Evolutionary conservation across 2,113 vertebrate genomes (phyloP), one percentile per base, ranked within the genome.

Genomic region (Bujurquina vittata): DNA sequence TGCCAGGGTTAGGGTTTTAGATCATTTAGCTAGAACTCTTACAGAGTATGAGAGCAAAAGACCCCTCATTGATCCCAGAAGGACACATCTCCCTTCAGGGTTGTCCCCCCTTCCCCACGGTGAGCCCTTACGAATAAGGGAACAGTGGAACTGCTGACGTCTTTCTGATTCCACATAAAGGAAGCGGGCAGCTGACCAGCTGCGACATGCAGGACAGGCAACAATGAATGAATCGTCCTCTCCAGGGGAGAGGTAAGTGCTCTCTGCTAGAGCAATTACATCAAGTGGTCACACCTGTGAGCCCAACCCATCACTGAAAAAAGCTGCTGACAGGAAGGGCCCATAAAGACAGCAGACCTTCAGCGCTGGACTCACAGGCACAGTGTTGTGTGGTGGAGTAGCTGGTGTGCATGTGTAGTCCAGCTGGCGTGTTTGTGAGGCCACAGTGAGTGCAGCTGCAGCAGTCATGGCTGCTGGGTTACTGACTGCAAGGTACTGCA

Each of bases 241-340:
- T 43, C 22, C 54, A 55, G 77, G 29, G 14, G 56, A 67, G 8
- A 35, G 33, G 37, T 62, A 10, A 61, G 56, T 5, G 1, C 17
- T 26, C 1, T 73, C 22, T 35, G 54, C 60, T 35, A 10, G 22
- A 43, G 6, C 77, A 67, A 75, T 79, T 77, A 77, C 23, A 74
- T 20, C 29, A 63, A 80, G 63, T 67, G 63, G 59, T 60, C 59
- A 59, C 80, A 87, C 31, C 59, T 60, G 56, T 0, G 10, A 33
- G 60, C 29, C 33, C 29, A 20, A 10, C 52, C 62, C 15, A 11
- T 83, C 26, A 58, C 60, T 72, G 63, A 43, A n/a, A 43, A 22
- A 37, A n/a, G 10, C 46, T 31, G 46, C 26, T 11, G 31, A 5
- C 18, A 18, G 7, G 1, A 37, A 37, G 35, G 33, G 2, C 60